A percentile compares a stretch with the other conserved stretches of the same genome.
Evolutionary conservation across 2,113 vertebrate genomes (phyloP).

Genomic region (Apaloderma vittatum): DNA sequence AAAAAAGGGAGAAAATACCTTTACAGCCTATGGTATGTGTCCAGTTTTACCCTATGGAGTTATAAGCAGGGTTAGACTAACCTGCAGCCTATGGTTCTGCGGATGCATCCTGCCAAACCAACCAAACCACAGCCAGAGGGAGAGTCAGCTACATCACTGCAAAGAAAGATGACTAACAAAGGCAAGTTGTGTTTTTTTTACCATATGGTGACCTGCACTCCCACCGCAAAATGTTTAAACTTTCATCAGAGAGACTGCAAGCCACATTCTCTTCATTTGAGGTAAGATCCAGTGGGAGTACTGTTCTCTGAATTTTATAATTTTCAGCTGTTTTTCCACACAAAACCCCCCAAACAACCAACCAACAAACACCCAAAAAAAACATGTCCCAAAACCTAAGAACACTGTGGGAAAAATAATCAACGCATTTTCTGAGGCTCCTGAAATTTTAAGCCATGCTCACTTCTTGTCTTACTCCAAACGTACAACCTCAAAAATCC

Average conservation of each 20-base stretch:
- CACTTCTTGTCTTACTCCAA: background rate
- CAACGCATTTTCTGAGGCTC: background rate
- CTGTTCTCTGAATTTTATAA: background rate
- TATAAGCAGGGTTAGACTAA: background rate
- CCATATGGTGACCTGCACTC: background rate
- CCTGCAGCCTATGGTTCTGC: background rate
- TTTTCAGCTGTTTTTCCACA: background rate
- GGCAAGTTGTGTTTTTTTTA: background rate
- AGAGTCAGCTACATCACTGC: background rate
- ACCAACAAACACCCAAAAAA: background rate
- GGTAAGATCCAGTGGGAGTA: background rate
- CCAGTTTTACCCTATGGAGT: background rate
- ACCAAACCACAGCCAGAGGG: background rate
- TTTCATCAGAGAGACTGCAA: slow-evolving; percentile 3
- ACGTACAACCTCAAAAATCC: background rate
- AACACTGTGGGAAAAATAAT: background rate
- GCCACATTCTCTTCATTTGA: background rate
- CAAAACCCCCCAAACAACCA: background rate
- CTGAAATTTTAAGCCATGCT: background rate
- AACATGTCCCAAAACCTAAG: background rate
- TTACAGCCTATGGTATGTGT: background rate
- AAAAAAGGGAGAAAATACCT: background rate
- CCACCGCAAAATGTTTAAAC: slow-evolving; percentile 21
- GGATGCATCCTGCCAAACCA: background rate
- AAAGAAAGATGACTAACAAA: background rate